Evolutionary conservation across 2,888 invertebrate species (phyloP).

Genomic region (Phortica okadai): DNA sequence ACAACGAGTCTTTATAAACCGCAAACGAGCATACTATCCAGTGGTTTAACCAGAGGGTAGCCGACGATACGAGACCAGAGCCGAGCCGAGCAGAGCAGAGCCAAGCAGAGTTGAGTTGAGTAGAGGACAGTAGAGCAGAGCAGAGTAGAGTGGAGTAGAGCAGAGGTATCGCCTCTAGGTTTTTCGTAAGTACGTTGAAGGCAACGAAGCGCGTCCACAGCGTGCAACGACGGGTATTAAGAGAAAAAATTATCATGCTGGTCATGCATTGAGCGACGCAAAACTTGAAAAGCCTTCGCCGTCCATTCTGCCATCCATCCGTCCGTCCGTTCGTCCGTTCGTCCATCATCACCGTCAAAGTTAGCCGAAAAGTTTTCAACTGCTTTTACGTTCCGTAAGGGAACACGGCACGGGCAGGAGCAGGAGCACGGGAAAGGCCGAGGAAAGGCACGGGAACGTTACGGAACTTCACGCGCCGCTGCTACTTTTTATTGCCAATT

Average conservation of each 20-base stretch:
- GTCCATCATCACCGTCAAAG: too few species aligned
- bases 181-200: too few species aligned
- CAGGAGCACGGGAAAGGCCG: neutral
- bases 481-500: constrained; percentile 66
- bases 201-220: too few species aligned
- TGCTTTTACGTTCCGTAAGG: neutral
- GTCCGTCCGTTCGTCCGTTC: too few species aligned
- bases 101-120: too few species aligned
- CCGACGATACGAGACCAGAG: too few species aligned
- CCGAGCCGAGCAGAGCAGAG: too few species aligned
- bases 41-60: neutral
- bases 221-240: neutral
- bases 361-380: constrained; percentile 47
- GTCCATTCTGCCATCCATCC: neutral
- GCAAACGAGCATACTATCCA: neutral
- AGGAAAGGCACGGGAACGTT: neutral
- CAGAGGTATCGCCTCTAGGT: too few species aligned
- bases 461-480: neutral
- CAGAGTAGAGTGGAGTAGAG: too few species aligned
- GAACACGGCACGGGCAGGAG: neutral
- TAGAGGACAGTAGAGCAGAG: too few species aligned
- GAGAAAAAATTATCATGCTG: constrained; percentile 54
- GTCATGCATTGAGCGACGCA: constrained; percentile 58
- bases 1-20: constrained; percentile 60
- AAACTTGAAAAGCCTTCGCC: constrained; percentile 43